Percentiles rank a stretch among this genome's conserved stretches.
phyloP scores from a whole-genome alignment of 2,113 vertebrate genomes.

The Platycercus adscitus region DNA sequence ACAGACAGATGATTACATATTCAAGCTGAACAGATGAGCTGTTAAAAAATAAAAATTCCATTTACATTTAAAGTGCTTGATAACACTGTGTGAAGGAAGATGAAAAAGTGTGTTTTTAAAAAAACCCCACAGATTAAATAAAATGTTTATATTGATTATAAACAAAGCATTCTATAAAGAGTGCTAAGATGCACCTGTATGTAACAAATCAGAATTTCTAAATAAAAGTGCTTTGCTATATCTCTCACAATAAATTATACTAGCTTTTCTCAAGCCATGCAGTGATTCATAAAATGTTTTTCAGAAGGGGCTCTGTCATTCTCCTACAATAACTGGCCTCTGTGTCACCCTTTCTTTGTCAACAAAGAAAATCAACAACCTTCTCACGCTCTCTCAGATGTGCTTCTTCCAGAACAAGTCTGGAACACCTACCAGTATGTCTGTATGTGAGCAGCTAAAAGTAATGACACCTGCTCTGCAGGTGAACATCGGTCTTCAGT shows the following conservation, averaged over 20 bases:
- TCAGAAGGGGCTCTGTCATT: background rate
- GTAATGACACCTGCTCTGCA: background rate
- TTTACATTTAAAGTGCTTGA: background rate
- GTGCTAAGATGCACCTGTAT: background rate
- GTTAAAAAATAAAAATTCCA: constrained; percentile 16
- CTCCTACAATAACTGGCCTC: background rate
- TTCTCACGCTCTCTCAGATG: background rate
- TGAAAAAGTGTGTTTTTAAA: background rate
- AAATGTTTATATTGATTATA: background rate
- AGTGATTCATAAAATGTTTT: constrained; percentile 25
- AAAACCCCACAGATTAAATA: background rate
- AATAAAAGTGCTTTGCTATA: background rate
- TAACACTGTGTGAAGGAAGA: background rate
- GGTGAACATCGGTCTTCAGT: background rate
- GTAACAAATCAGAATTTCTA: background rate
- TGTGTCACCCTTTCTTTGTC: background rate
- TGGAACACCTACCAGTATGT: background rate
- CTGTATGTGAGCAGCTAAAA: background rate
- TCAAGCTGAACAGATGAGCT: background rate
- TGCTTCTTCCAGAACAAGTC: background rate
- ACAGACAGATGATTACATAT: background rate
- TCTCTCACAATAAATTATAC: background rate
- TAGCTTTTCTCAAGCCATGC: background rate
- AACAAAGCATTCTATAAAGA: background rate
- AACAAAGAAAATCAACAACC: background rate